Evolutionary conservation across 2,797 vertebrate species (phyloP).

Genomic region (Myoxocephalus aenaeus): DNA sequence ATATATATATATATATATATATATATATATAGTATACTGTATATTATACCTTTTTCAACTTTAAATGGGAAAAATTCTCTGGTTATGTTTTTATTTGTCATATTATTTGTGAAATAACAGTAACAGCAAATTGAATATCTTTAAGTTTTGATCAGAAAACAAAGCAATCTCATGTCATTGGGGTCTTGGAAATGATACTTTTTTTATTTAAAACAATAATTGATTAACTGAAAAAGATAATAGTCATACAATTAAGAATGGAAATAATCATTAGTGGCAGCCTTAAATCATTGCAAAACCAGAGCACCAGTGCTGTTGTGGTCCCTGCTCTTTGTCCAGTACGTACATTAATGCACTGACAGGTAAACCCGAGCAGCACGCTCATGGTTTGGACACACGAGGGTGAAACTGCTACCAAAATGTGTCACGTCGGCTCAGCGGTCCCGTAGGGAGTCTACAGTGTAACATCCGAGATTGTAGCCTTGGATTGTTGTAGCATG

Average conservation of each 20-base stretch:
- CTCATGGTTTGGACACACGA: conserved; percentile 3
- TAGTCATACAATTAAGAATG: neutral
- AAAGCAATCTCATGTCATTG: neutral
- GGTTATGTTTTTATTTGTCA: neutral
- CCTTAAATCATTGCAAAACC: neutral
- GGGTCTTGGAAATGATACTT: neutral
- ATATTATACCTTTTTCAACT: neutral
- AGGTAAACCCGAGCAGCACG: conserved; percentile 16
- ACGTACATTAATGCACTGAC: conserved; percentile 8
- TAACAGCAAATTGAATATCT: neutral
- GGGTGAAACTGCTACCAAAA: conserved; percentile 19
- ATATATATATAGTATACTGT: too few species aligned
- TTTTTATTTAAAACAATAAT: neutral
- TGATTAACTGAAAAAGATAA: neutral
- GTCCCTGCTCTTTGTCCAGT: neutral
- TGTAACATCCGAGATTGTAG: conserved; percentile 18
- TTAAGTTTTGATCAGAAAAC: neutral
- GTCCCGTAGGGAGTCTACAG: neutral
- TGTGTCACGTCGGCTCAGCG: conserved; percentile 11
- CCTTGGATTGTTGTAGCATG: conserved; percentile 19
- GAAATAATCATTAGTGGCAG: neutral
- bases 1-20: too few species aligned
- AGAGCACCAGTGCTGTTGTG: neutral
- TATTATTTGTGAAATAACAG: neutral
- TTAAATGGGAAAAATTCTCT: neutral